Conservation (phyloP, 2,113 vertebrate species). For the Dromas ardeola region DNA sequence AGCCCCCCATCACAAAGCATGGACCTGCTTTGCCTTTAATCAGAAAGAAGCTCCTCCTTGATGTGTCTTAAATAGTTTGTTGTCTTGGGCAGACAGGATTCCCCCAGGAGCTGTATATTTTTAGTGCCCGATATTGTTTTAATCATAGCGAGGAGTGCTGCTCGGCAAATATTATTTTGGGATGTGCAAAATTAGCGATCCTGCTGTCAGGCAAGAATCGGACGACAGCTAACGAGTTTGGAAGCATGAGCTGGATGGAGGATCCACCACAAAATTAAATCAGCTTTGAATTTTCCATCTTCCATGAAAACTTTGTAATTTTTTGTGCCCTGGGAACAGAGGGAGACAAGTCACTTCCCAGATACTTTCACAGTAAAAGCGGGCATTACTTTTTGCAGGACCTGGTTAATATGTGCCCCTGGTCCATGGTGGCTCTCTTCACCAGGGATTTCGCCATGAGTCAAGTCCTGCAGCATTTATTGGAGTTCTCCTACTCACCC, state of each 20-base stretch:
- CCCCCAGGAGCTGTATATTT: slow-evolving; percentile 17
- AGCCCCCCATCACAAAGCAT: not conserved
- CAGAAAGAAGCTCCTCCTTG: not conserved
- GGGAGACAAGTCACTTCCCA: not conserved
- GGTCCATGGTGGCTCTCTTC: not conserved
- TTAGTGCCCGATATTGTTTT: slow-evolving; percentile 35
- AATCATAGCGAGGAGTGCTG: not conserved
- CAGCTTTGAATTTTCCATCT: not conserved
- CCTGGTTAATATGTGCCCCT: not conserved
- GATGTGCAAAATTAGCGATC: not conserved
- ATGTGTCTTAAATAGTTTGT: not conserved
- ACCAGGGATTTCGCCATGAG: not conserved
- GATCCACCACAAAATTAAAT: not conserved
- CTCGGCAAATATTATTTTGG: slow-evolving; percentile 10
- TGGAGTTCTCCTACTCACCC: not conserved
- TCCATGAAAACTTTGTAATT: not conserved
- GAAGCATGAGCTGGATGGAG: not conserved
- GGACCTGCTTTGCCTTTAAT: not conserved
- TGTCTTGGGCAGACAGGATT: not conserved
- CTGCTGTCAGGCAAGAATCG: not conserved
- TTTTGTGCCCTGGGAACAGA: not conserved
- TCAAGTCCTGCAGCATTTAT: not conserved
- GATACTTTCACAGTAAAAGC: not conserved
- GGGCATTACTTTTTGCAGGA: not conserved
- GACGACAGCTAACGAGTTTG: not conserved